Base-by-base conservation (phyloP, 2,888 invertebrate genomes). In the Drosophila vallismaia region DNA sequence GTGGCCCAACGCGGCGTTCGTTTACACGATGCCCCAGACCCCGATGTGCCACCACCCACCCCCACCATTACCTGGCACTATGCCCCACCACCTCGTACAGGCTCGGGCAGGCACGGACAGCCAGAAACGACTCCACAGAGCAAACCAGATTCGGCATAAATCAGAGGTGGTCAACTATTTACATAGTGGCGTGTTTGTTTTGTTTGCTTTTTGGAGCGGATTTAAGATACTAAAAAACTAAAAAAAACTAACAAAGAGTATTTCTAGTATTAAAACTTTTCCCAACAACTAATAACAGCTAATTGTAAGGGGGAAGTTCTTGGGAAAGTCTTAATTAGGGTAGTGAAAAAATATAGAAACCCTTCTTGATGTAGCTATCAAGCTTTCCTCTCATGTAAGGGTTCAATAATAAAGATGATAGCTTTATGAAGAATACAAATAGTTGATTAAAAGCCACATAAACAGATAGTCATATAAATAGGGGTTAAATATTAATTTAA, bases 131-230 rank as follows among this genome's bases (percentile, higher is more conserved):
- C 44, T 54, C 63, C 38, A 70, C 69, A 64, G 69, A 64, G 54
- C 64, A 69, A 64, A 64, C 64, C 63, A 80, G 71, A 57, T 84
- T 83, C 42, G 60, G 64, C 74, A 66, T 55, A 76, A 51, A 59
- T 62, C 50, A 52, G 48, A 66, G 85, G 78, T 71, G 74, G 29
- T 36, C 64, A 74, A 67, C 54, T 64, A 29, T 50, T 62, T 24
- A 64, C 60, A 62, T 62, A 36, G 66, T 63, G 56, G 78, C 72
- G 76, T 63, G 86, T 50, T 36, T 60, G 86, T 53, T 44, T 48
- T 44, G n/a, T 44, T 42, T 46, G 24, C 12, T 8, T 45, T 38
- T 51, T 29, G 38, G 57, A 68, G 57, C 70, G 70, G 70, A 69
- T 69, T 64, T 64, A 1, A 24, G 44, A 42, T 42, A 42, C 42